Base-by-base conservation (phyloP, 2,888 invertebrate genomes). In the Macrophya alboannulata region DNA sequence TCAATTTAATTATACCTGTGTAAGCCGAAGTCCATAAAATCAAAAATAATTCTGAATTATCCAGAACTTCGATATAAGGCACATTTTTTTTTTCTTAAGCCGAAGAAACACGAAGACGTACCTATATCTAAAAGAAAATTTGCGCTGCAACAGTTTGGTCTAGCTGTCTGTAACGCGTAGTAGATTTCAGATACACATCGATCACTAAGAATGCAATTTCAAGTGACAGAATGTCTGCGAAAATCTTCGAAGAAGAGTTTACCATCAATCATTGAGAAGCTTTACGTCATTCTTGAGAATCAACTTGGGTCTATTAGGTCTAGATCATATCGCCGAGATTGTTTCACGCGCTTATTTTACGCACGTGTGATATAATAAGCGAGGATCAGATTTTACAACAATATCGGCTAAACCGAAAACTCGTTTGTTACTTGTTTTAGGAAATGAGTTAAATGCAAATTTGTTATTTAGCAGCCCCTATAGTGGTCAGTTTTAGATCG, bases 181-280 rank as follows among this genome's bases (percentile, higher is more conserved):
- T 43, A 17, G 4, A 48, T 77, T 55, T 31, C 77, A 25, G 40
- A 81, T 43, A 81, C 62, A 81, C 81, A 81, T 81, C 81, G 21
- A 81, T 81, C 81, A 81, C 40, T 37, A 37, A 1, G 62, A 62
- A 25, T 81, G 62, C 81, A 81, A 81, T 81, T 81, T 43, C 81
- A 43, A 81, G 62, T 62, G 81, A 81, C 81, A 81, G 25, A 62
- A 81, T 59, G 40, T 62, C 59, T 62, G 62, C 10, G 21, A 62
- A 40, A 43, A 62, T n/a, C 12, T n/a, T 15, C 10, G 40, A 0
- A 4, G 43, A 40, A 37, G 62, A n/a, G 43, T 62, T 40, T 51
- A 15, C 62, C 43, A 81, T 81, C 62, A 43, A 81, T 81, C 81
- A 81, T 81, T 21, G 62, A 37, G 9, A 21, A 40, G 43, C 51